phyloP scores from a whole-genome alignment of 2,888 invertebrate species.

The Calliphora vomitoria region DNA sequence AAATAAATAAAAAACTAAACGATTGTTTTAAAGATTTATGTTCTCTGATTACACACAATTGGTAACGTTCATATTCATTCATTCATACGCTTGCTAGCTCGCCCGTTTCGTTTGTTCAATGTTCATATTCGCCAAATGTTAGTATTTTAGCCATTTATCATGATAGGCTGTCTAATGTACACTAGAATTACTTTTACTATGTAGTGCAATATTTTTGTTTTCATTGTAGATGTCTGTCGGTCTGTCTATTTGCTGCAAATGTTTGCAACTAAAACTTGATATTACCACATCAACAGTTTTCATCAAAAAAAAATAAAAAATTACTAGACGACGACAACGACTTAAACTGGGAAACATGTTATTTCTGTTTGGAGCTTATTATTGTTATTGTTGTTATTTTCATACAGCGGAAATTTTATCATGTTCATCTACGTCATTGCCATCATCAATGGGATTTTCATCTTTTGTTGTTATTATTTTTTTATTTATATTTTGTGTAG shows the following conservation, averaged over 20 bases:
- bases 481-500: too few species aligned
- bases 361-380: slow-evolving; percentile 41
- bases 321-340: slow-evolving; percentile 26
- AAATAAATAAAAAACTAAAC: slow-evolving; percentile 22
- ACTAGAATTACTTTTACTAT: slow-evolving; percentile 71
- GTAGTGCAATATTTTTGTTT: slow-evolving; percentile 57
- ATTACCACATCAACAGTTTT: slow-evolving; percentile 75
- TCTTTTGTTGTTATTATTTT: too few species aligned
- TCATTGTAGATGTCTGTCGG: slow-evolving; percentile 9
- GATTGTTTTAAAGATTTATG: slow-evolving; percentile 74
- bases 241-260: slow-evolving; percentile 32
- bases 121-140: slow-evolving; percentile 70
- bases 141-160: slow-evolving; percentile 71
- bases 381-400: slow-evolving; percentile 40
- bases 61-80: slow-evolving; percentile 61
- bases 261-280: slow-evolving; percentile 64
- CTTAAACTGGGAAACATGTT: slow-evolving; percentile 58
- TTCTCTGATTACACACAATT: slow-evolving; percentile 75
- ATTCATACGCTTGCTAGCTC: background rate
- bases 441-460: slow-evolving; percentile 66
- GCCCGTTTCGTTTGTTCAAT: too few species aligned
- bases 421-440: slow-evolving; percentile 71
- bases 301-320: slow-evolving; percentile 70
- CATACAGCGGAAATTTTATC: slow-evolving; percentile 63
- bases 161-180: slow-evolving; percentile 71